Base-by-base conservation (phyloP, 2,113 vertebrate genomes). In the Panthera uncia region DNA sequence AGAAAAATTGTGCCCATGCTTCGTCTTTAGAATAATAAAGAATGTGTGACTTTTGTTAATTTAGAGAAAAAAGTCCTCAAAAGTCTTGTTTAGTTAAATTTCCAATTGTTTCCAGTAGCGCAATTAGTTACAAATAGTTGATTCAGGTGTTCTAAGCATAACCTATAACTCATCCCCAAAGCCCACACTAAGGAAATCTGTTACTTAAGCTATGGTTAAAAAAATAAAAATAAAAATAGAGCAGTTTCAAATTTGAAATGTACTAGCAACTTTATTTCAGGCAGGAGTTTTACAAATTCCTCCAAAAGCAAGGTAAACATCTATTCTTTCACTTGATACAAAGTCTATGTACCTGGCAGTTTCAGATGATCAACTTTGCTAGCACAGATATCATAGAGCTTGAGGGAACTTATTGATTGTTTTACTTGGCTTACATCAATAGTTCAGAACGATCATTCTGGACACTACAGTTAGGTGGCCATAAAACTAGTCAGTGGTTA, bases 231-330 rank as follows among this genome's bases (percentile, higher is more conserved):
- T 66, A 71, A 19, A 18, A n/a, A 33, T 41, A 3, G 52, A 41
- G 57, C 12, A 25, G 1, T 89, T 90, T 41, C 14, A 76, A 57
- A 29, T 69, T 73, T 73, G 23, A 38, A 74, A 45, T 74, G 18
- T 76, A 63, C 18, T 13, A 81, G 38, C 1, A 36, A 61, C 52
- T 85, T 76, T 92, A 82, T 89, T 95, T 91, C 85, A 96, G 78
- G 18, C 3, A 68, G 27, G 33, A 19, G 8, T 31, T 69, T 29
- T 1, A 48, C 33, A 92, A 4, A 63, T 87, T 90, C n/a, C 45
- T 80, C 13, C n/a, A 89, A 21, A 94, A 95, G 4, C n/a, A 94
- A 96, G 16, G 27, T 90, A 82, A 92, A 83, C 12, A 69, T 36
- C n/a, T 71, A 6, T 4, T 79, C 4, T 83, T 8, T 95, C 71